Evolutionary conservation across 2,113 vertebrate species (phyloP).

Genomic region (Vidua macroura): DNA sequence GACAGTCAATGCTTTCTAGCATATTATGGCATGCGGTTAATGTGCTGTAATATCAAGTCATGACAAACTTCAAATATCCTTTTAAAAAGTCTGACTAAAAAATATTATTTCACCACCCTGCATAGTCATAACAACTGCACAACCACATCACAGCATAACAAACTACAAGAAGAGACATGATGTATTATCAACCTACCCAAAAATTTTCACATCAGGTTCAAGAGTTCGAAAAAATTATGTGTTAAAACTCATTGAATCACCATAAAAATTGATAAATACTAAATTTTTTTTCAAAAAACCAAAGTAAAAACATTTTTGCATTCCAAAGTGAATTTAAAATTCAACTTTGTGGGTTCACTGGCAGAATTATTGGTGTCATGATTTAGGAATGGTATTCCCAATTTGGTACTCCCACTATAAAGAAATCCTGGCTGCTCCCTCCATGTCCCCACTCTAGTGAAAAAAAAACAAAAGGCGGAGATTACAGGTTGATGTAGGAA

Average conservation of each 20-base stretch:
- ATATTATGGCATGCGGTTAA: background rate
- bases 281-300: background rate
- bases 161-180: background rate
- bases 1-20: background rate
- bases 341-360: background rate
- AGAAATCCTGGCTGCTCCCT: background rate
- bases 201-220: background rate
- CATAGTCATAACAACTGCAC: background rate
- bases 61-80: background rate
- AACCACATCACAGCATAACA: background rate
- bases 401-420: background rate
- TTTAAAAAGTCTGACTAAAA: background rate
- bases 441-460: background rate
- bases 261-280: background rate
- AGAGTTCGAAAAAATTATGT: background rate
- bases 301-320: background rate
- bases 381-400: background rate
- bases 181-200: background rate
- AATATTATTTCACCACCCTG: background rate
- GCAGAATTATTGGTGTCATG: background rate
- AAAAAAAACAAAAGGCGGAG: background rate
- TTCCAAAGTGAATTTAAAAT: background rate
- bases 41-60: background rate
- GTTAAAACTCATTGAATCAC: background rate
- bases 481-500: background rate